Evolutionary conservation across 2,888 invertebrate genomes (phyloP), one percentile per base, ranked within the genome.

Genomic region (Crocallis elinguaria): DNA sequence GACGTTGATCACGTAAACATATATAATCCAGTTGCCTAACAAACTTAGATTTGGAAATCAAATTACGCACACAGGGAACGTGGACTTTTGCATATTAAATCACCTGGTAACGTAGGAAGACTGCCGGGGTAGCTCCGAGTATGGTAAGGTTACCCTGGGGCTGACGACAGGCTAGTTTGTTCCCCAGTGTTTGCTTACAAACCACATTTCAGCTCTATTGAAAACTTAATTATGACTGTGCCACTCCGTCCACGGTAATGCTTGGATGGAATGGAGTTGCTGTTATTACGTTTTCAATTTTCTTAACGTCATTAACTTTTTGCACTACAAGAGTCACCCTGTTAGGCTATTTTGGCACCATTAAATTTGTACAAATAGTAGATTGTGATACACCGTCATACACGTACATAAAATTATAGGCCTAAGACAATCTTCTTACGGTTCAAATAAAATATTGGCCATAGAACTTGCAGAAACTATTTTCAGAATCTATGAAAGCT

Each of bases 191-290:
- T 82, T 80, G 72, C 75, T 66, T 66, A 71, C 65, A 74, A 82
- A 79, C 82, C 82, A 74, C 80, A 80, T 83, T 84, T 81, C 76
- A 73, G 75, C 75, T 76, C 68, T 73, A 77, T 79, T 77, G 77
- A 77, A 86, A 88, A 86, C 79, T 83, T 81, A 84, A 84, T 85
- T 86, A 85, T 72, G 75, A 71, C 64, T 63, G 67, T 63, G 66
- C 46, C 45, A 30, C 29, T 32, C 37, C 35, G 39, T 16, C 13
- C 35, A 44, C 36, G 25, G 32, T 52, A 45, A 4, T 19, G 6
- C 19, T 6, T 6, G 3, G 19, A 19, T n/a, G n/a, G 6, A 4
- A 19, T 19, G 3, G 27, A 11, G 48, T 65, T 68, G 66, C 62
- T 69, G 67, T 75, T 73, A 67, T 29, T 29, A 71, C 63, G 62